These are phyloP conservation scores for Anoplius nigerrimus DNA, from an alignment of 2,888 invertebrate genomes.

Conservation along the genomic window DNA sequence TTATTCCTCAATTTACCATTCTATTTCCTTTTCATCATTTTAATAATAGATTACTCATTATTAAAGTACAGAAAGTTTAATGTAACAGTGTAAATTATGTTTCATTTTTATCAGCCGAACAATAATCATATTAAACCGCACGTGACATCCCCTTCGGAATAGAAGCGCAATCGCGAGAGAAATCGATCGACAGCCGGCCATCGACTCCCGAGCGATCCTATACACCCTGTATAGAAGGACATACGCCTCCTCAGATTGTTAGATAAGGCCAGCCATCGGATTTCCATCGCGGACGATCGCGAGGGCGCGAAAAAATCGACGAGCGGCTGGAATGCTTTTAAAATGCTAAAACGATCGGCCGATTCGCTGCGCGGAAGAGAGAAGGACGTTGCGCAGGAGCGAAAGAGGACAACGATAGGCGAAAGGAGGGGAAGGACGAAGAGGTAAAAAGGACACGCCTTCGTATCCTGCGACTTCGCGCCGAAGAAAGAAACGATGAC, in stretches of 20 bases:
- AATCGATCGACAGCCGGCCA: no score
- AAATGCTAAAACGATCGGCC: constrained; percentile 56
- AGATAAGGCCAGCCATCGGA: constrained; percentile 24
- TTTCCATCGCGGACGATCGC: constrained; percentile 34
- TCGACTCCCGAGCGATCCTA: constrained; percentile 24
- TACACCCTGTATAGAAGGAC: constrained; percentile 21
- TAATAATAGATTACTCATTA: no score
- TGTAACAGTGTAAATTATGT: no score
- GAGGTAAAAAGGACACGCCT: neutral
- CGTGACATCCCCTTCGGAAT: no score
- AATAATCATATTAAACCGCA: no score
- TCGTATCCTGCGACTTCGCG: constrained; percentile 14
- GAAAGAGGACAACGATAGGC: neutral
- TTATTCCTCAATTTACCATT: no score
- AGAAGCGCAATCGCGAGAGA: no score
- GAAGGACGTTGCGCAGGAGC: constrained; percentile 4
- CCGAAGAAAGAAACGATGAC: constrained; percentile 33
- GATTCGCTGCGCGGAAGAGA: constrained; percentile 1
- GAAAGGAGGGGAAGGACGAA: neutral
- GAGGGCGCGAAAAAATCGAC: constrained; percentile 51
- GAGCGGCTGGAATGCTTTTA: constrained; percentile 59
- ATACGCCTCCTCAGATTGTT: no score
- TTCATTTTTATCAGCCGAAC: no score
- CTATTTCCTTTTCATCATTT: no score
- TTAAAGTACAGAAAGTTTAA: no score